Base-by-base conservation (phyloP, 2,797 vertebrate genomes). In the Fundulus diaphanus region DNA sequence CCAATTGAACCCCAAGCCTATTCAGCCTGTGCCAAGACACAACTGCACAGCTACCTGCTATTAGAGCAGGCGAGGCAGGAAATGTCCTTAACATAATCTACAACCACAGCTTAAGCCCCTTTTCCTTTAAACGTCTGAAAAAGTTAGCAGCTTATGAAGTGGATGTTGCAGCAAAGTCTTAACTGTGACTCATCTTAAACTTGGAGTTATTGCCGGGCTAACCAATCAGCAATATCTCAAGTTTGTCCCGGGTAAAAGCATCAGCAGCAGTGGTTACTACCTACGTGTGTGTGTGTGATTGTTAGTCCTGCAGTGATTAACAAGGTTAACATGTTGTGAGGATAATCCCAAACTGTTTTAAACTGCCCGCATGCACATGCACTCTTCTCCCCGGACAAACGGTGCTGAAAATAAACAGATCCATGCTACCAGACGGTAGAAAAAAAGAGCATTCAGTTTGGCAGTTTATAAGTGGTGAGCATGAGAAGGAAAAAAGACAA, bases 261-360 rank as follows among this genome's bases (percentile, higher is more conserved):
- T 31, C 6, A 57, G 56, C 11, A 11, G 11, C 15, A 61, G 12
- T 15, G 35, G 16, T 33, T 61, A 35, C 3, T 35, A 61, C 57
- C 18, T 59, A 48, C 66, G 61, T 68, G 24, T 65, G 52, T 75
- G 68, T 48, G n/a, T n/a, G n/a, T n/a, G n/a, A n/a, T n/a, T n/a
- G n/a, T n/a, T n/a, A n/a, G n/a, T n/a, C n/a, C n/a, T n/a, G n/a
- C n/a, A n/a, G n/a, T n/a, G n/a, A n/a, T n/a, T n/a, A n/a, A n/a
- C n/a, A n/a, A n/a, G n/a, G n/a, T n/a, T n/a, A n/a, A n/a, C n/a
- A n/a, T n/a, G 59, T 63, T 77, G 44, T 7, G n/a, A 76, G 24
- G 79, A 88, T 83, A 86, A 85, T 77, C 82, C 77, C 78, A 83
- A 91, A 63, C 85, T 82, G 74, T 85, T 90, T 81, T 88, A 90